Evolutionary conservation across 2,113 vertebrate species (phyloP).

Genomic region (Poecilia latipinna): DNA sequence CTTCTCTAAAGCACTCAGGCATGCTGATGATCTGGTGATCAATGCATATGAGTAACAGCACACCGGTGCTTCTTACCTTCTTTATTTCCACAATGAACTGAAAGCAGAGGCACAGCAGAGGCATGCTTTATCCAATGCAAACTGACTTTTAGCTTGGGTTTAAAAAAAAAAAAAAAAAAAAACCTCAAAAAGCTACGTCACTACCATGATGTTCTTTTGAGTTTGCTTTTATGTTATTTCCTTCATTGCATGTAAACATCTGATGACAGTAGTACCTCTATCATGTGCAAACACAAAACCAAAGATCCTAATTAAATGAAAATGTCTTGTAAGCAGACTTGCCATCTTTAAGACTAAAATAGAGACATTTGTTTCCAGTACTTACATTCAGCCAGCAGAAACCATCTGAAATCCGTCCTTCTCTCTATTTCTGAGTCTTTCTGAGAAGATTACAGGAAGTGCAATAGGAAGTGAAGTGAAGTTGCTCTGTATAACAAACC

Average conservation of each 20-base stretch:
- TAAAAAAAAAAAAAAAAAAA: not conserved
- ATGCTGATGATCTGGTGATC: not conserved
- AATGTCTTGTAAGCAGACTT: not conserved
- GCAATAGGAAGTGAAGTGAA: conserved; percentile 74
- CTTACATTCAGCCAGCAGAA: conserved; percentile 46
- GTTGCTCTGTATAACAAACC: conserved; percentile 4
- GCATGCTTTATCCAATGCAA: not conserved
- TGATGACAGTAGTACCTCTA: not conserved
- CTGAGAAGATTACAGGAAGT: conserved; percentile 73
- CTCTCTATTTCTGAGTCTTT: conserved; percentile 43
- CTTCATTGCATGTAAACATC: not conserved
- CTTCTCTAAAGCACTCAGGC: not conserved
- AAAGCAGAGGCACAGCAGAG: too few species aligned
- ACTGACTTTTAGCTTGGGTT: not conserved
- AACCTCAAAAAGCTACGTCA: not conserved
- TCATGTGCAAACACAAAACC: not conserved
- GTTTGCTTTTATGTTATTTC: not conserved
- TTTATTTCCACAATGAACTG: too few species aligned
- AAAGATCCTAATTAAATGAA: not conserved
- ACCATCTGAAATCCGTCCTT: conserved; percentile 9
- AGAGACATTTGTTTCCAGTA: conserved; percentile 16
- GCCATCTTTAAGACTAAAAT: not conserved
- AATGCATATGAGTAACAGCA: too few species aligned
- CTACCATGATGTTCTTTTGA: not conserved
- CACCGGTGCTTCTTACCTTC: too few species aligned